Base-by-base conservation (phyloP, 2,797 vertebrate species). In the Vipera latastei region DNA sequence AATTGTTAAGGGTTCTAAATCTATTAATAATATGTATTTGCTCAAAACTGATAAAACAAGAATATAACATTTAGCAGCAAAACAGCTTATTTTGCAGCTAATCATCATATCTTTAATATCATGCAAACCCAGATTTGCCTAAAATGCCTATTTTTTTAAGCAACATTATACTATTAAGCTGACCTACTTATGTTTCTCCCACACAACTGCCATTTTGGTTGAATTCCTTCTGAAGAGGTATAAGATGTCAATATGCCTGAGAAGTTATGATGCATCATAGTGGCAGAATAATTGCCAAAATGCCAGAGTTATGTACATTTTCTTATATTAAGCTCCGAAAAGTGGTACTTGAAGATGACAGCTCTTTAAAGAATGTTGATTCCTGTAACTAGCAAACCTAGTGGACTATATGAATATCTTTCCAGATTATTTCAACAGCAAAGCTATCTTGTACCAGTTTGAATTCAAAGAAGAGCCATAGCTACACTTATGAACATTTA, bases 271-370 rank as follows among this genome's bases (percentile, higher is more conserved):
- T 9, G 0, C 44, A 53, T 20, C 48, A 69, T 60, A 93, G 0
- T 0, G 3, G 0, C 85, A 44, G 60, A 90, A 90, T 93, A 92
- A 93, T 92, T 92, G 89, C 88, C 89, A 61, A 63, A 90, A 92
- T 92, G 73, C 89, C 25, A 88, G 61, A 90, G 85, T 88, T 92
- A 38, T 14, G 28, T 83, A 92, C 83, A 83, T 88, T 48, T 90
- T 92, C 56, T 78, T 88, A 92, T 61, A 92, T 57, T 78, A 88
- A 93, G 83, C 44, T 78, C 12, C n/a, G 18, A 56, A 90, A 60
- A 92, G 61, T 78, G 65, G 63, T 56, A 78, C 91, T 92, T 88
- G 48, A 92, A 59, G n/a, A 78, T 90, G 85, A 88, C 48, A 90
- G 91, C 61, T 78, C 44, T 56, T 61, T 60, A 60, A 51, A n/a